These are phyloP conservation scores for Montipora sp. DNA, from an alignment of 64 coral and sea anemone genomes.

Conservation along the genomic window DNA sequence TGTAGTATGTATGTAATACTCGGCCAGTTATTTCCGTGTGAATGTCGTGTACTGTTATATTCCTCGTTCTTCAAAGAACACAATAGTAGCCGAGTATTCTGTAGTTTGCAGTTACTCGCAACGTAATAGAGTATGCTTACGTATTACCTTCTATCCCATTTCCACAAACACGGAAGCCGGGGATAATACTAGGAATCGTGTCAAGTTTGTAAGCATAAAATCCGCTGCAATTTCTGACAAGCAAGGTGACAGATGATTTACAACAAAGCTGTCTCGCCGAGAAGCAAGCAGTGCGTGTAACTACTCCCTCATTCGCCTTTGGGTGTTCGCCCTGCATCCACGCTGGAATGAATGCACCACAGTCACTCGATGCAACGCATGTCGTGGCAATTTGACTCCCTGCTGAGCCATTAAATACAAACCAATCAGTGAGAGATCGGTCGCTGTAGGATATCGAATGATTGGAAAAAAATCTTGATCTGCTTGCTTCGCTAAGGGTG, in stretches of 20 bases:
- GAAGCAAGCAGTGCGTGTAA: slow-evolving; percentile 22
- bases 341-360: slow-evolving; percentile 40
- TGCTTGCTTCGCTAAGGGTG: background rate
- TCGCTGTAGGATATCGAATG: background rate
- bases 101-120: too few relatives aligned
- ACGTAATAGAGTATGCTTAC: background rate
- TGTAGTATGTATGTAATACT: too few relatives aligned
- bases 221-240: slow-evolving; percentile 53
- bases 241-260: background rate
- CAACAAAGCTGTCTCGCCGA: slow-evolving; percentile 41
- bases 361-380: slow-evolving; percentile 19
- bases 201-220: slow-evolving; percentile 56
- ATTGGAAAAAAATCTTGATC: slow-evolving; percentile 15
- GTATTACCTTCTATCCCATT: slow-evolving; percentile 19
- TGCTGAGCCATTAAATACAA: slow-evolving; percentile 51
- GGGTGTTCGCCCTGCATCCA: slow-evolving; percentile 63
- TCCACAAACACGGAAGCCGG: slow-evolving; percentile 47
- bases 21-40: too few relatives aligned
- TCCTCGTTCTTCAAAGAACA: too few relatives aligned
- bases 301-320: slow-evolving; percentile 15
- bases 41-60: too few relatives aligned
- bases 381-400: slow-evolving; percentile 48
- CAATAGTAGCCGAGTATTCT: too few relatives aligned
- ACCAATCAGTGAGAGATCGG: slow-evolving; percentile 34
- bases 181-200: background rate